phyloP scores from a whole-genome alignment of 37 sponge, comb jelly and placozoan species.

The Geodia barretti region DNA sequence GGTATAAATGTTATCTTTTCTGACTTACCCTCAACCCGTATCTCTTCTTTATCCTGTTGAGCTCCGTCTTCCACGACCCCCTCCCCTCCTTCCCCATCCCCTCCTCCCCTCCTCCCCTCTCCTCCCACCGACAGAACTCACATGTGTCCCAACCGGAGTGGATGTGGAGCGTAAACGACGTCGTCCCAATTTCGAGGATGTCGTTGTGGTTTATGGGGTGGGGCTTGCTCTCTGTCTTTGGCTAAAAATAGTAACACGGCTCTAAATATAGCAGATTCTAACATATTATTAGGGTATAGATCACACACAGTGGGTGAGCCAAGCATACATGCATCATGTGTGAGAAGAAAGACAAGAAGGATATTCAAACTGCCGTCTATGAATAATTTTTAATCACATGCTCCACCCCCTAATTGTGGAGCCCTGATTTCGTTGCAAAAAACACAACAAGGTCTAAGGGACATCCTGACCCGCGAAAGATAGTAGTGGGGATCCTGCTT shows the following conservation, averaged over 20 bases:
- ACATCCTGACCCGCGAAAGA: too few species aligned
- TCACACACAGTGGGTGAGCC: too few species aligned
- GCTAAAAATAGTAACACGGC: slow-evolving; percentile 23
- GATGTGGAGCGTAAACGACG: slow-evolving; percentile 72
- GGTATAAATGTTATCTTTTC: background rate
- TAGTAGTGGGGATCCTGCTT: too few species aligned
- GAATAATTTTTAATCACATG: too few species aligned
- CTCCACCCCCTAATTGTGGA: too few species aligned
- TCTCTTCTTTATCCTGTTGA: slow-evolving; percentile 71
- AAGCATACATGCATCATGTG: too few species aligned
- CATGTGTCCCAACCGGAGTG: slow-evolving; percentile 84
- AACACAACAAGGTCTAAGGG: too few species aligned
- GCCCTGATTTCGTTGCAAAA: too few species aligned
- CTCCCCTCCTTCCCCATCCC: background rate
- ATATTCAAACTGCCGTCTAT: too few species aligned
- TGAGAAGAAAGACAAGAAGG: too few species aligned
- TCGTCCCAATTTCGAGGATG: slow-evolving; percentile 59
- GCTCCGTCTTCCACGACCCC: slow-evolving; percentile 9
- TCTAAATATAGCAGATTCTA: too few species aligned
- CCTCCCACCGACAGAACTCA: slow-evolving; percentile 46
- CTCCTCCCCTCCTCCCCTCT: background rate
- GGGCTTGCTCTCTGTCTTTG: slow-evolving; percentile 60
- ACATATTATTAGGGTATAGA: too few species aligned
- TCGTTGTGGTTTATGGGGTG: slow-evolving; percentile 71
- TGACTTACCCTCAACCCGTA: slow-evolving; percentile 60